These are phyloP conservation scores for Halotydeus destructor DNA, from an alignment of 1,140 invertebrate species.

Conservation along the genomic window DNA sequence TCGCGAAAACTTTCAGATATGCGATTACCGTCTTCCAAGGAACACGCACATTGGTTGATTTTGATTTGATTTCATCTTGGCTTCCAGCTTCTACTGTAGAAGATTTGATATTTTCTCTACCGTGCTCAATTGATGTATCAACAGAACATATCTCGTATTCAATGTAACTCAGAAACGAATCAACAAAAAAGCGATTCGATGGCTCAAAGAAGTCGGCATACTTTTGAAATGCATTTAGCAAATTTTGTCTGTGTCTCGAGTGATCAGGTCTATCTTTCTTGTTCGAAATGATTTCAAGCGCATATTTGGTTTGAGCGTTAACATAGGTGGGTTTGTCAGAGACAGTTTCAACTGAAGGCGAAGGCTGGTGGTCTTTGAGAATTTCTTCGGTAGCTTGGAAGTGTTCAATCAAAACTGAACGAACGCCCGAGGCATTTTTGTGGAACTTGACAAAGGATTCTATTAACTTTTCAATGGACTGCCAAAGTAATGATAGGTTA, in stretches of 20 bases:
- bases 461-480: constrained; percentile 42
- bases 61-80: constrained; percentile 2
- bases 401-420: constrained; percentile 4
- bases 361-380: background rate
- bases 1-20: constrained; percentile 39
- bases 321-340: background rate
- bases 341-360: background rate
- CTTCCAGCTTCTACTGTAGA: constrained; percentile 5
- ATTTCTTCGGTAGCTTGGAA: background rate
- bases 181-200: constrained; percentile 11
- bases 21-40: constrained; percentile 7
- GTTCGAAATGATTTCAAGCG: too few relatives aligned
- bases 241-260: background rate
- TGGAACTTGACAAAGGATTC: background rate
- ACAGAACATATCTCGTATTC: constrained; percentile 22
- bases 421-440: background rate
- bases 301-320: background rate
- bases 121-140: too few relatives aligned
- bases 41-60: constrained; percentile 5
- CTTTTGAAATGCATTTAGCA: background rate
- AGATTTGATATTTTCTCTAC: constrained; percentile 21
- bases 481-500: constrained; percentile 74
- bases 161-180: constrained; percentile 15
- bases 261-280: background rate
- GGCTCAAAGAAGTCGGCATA: background rate